Evolutionary conservation across 2,797 vertebrate species (phyloP), one percentile per base, ranked within the genome.

Genomic region (Loriculus beryllinus): DNA sequence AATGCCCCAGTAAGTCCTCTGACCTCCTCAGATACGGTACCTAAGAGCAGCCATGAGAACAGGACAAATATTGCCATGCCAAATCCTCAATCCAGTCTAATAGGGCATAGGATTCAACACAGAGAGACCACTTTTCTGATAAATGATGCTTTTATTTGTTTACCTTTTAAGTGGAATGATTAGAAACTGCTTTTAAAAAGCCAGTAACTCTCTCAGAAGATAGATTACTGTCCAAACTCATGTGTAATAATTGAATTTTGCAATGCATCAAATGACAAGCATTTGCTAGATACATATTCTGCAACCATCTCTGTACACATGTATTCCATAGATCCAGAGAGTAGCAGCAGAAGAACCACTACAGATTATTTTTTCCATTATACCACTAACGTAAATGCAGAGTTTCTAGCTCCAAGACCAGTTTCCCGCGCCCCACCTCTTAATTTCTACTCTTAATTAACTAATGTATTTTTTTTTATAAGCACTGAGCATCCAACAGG

Each of bases 371-470:
- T 83, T 77, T 74, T 8, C 23, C 57, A 10, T 15, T 31, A 48
- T 2, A 60, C 8, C 48, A 54, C 42, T 33, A 80, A 33, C 3
- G 7, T 9, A 68, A 85, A 80, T 1, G 5, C 14, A 52, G 25
- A 40, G 29, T n/a, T 78, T 52, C 48, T 31, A 56, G 37, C 31
- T 68, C 33, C 19, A 52, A 42, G 57, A n/a, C 29, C 40, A 40
- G 4, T 7, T 19, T 28, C 19, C 7, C 22, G 16, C 14, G 4
- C 17, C 8, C 9, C 3, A 5, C 19, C n/a, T 90, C 86, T 77
- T n/a, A 47, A 80, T 65, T 85, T 89, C 64, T 54, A 22, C 6
- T 79, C 42, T 63, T 82, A 57, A 88, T 89, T 48, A 88, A 75
- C 40, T 23, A 25, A 65, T 62, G 3, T 21, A 23, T 67, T 64